Evolutionary conservation across 2,888 invertebrate genomes (phyloP), one percentile per base, ranked within the genome.

Genomic region (Stenotaenia linearis): DNA sequence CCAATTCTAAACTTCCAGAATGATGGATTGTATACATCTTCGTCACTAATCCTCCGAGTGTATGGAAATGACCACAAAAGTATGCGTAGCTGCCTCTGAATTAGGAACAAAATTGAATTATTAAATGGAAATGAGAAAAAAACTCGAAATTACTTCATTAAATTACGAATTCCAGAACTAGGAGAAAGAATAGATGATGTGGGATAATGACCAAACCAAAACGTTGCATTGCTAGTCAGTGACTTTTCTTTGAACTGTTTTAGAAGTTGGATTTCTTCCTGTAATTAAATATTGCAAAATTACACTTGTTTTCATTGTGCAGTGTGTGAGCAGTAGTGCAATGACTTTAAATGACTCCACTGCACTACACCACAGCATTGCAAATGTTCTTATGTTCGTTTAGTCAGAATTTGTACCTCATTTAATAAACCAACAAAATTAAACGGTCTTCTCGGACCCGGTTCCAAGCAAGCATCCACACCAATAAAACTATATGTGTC

Each of bases 181-280:
- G 90, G 86, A 0, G 92, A 88, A 56, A 94, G 86, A 83, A 96
- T 93, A 83, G 93, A 92, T 4, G 96, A 95, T 23, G 95, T 94
- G 2, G 97, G 96, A 87, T 96, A 96, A 86, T 97, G 97, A 1
- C 95, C 96, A 87, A 95, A 96, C 90, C 92, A 92, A 81, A 93
- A 87, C 0, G 91, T 91, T 83, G 90, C 89, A 84, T 91, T 90
- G 80, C 89, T 88, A 28, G 81, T 81, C 80, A 89, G 88, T 7
- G 91, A 89, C 82, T 90, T 88, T 75, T 87, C 84, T 79, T 90
- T 89, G 75, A 92, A 88, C 80, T 88, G 87, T 80, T 89, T 86
- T 78, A 94, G 86, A 82, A 87, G 86, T 37, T 88, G 85, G 81
- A 84, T 80, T 12, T 82, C 82, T 80, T 82, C 81, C 77, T 83